These are phyloP conservation scores for Trachymyrmex septentrionalis DNA, from an alignment of 1,140 invertebrate genomes.

Conservation along the genomic window DNA sequence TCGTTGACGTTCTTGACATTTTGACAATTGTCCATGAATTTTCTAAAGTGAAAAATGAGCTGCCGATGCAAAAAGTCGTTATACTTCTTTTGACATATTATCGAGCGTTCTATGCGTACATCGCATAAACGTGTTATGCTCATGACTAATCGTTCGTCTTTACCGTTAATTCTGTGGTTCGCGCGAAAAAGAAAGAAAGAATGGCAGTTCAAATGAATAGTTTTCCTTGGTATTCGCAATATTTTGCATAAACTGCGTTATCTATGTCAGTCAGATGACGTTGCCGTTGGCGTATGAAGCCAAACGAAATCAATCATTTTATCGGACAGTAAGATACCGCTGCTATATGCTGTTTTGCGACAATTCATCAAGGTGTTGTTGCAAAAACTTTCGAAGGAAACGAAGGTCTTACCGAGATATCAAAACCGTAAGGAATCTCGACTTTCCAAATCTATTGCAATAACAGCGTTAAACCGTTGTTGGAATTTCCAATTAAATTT, in stretches of 20 bases:
- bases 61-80: slow-evolving; percentile 45
- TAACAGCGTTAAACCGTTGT: background rate
- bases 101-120: slow-evolving; percentile 53
- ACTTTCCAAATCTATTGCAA: slow-evolving; percentile 6
- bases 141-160: slow-evolving; percentile 70
- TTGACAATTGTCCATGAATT: slow-evolving; percentile 50
- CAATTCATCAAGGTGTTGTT: slow-evolving; percentile 49
- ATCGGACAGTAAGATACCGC: slow-evolving; percentile 51
- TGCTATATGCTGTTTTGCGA: slow-evolving; percentile 40
- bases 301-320: slow-evolving; percentile 70
- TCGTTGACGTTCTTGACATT: slow-evolving; percentile 1
- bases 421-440: background rate
- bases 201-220: slow-evolving; percentile 61
- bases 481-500: slow-evolving; percentile 15
- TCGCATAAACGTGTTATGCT: slow-evolving; percentile 66
- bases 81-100: slow-evolving; percentile 54
- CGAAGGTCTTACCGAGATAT: slow-evolving; percentile 18
- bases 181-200: slow-evolving; percentile 28
- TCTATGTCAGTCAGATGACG: slow-evolving; percentile 49
- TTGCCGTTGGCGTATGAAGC: slow-evolving; percentile 16
- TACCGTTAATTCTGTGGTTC: slow-evolving; percentile 32
- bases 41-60: slow-evolving; percentile 54
- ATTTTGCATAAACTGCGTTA: slow-evolving; percentile 70
- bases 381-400: slow-evolving; percentile 29
- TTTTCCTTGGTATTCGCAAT: slow-evolving; percentile 55